Conservation (phyloP, 2,113 vertebrate genomes). For the Chiloscyllium plagiosum region DNA sequence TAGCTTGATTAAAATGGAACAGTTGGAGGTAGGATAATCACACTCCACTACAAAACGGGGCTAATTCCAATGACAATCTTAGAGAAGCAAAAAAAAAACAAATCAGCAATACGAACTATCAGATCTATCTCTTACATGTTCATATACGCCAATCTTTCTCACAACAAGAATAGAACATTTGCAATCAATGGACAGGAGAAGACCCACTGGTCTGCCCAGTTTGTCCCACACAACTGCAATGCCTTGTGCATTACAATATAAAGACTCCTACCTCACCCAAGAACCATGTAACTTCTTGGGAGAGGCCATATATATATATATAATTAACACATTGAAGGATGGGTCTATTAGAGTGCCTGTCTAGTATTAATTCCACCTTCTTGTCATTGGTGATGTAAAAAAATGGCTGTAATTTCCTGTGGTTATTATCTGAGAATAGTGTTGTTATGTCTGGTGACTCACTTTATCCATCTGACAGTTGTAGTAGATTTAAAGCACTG, state of each 20-base stretch:
- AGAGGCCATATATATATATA: neutral
- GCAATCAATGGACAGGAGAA: neutral
- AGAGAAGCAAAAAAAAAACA: constrained; percentile 20
- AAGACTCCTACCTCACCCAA: neutral
- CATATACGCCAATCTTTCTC: constrained; percentile 1
- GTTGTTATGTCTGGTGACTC: neutral
- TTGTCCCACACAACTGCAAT: neutral
- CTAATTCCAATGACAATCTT: constrained; percentile 20
- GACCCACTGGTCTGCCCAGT: neutral
- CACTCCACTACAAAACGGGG: constrained; percentile 5
- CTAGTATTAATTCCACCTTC: neutral
- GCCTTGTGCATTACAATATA: neutral
- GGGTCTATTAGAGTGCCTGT: neutral
- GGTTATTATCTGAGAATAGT: constrained; percentile 12
- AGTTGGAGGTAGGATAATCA: neutral
- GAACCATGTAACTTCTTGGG: constrained; percentile 13
- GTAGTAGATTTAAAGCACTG: neutral
- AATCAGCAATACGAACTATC: constrained; percentile 4
- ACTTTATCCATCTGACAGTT: neutral
- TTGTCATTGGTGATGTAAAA: neutral
- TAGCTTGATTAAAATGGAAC: neutral
- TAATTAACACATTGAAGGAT: constrained; percentile 8
- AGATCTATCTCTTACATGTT: neutral
- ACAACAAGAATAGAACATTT: neutral
- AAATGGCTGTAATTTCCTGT: constrained; percentile 22